Evolutionary conservation across 2,888 invertebrate genomes (phyloP), one percentile per base, ranked within the genome.

Genomic region (Drosophila colorata): DNA sequence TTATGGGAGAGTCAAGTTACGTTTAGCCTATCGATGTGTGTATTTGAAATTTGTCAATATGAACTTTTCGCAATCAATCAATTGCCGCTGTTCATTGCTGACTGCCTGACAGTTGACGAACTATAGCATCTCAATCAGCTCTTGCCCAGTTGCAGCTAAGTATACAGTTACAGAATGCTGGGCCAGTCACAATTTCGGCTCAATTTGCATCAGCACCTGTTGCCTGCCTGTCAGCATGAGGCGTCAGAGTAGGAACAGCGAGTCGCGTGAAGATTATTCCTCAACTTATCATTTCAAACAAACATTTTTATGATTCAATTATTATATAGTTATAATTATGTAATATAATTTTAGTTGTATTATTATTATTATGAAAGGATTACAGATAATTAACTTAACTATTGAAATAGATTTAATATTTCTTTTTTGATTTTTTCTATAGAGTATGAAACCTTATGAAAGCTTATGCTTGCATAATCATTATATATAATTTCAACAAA

Each of bases 141-240:
- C 6, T 11, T 31, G 31, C 4, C 11, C 31, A 31, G 11, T 2
- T 31, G 31, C 31, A 31, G 31, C 11, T 31, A 0, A 11, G 13
- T 13, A 28, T 28, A 11, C 31, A 31, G 13, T 11, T 4, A 16
- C 38, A 9, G 8, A 16, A 9, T 16, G 1, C 8, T 4, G 8
- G 16, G 16, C 14, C 7, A 14, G 2, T 1, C 4, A 37, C 7
- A 9, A 13, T 20, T 38, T 8, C 18, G 16, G 1, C 16, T 13
- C 11, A 14, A 31, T 38, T 28, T 18, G 4, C 11, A n/a, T 6
- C 25, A 20, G n/a, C 37, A 60, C 69, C 60, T 69, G 55, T 60
- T 69, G 69, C 44, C 37, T 18, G 35, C 4, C 4, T 8, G 28
- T 2, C 31, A 2, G 18, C 25, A 28, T 1, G 25, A 7, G 20